Conservation (phyloP, 2,888 invertebrate species). For the Deilephila porcellus region DNA sequence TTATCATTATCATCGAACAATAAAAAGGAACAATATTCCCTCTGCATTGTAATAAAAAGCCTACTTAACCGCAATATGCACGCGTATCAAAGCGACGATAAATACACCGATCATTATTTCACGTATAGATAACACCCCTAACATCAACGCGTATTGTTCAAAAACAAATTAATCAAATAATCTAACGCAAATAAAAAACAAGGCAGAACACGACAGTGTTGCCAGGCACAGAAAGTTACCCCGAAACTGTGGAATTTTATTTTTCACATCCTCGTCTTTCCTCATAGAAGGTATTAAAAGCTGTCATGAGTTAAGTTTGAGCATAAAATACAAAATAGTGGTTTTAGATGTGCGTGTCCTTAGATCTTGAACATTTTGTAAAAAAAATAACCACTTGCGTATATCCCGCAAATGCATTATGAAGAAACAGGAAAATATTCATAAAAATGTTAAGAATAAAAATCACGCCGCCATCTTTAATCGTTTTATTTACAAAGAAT, state of each 20-base stretch:
- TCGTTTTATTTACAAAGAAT: no score
- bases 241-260: neutral
- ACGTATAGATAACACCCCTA: conserved; percentile 33
- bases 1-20: neutral
- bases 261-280: neutral
- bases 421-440: neutral
- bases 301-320: no score
- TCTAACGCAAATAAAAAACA: conserved; percentile 76
- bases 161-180: conserved; percentile 74
- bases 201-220: conserved; percentile 50
- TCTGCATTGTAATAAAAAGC: neutral
- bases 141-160: conserved; percentile 54
- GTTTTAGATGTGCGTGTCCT: no score
- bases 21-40: neutral
- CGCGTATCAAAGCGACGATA: neutral
- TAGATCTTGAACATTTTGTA: no score
- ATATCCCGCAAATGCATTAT: neutral
- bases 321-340: no score
- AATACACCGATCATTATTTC: conserved; percentile 20
- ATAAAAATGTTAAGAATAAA: no score
- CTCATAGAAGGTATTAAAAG: neutral
- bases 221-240: neutral
- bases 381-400: neutral
- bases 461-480: no score
- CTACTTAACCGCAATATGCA: neutral